These are phyloP conservation scores for Sprattus sprattus DNA, from an alignment of 2,113 vertebrate species.

Conservation along the genomic window DNA sequence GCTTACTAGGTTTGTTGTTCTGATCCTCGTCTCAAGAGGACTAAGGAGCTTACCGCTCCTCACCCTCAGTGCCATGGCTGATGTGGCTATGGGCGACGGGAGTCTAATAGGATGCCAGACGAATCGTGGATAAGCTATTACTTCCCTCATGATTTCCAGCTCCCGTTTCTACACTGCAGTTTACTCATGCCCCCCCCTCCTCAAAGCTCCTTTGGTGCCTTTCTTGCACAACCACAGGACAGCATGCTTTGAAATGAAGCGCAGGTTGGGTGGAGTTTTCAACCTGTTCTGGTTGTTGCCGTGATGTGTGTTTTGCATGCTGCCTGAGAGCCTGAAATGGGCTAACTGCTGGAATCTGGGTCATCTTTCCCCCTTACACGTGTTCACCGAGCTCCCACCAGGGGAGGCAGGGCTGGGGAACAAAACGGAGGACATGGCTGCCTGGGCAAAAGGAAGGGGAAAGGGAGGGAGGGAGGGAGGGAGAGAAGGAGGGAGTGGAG, in stretches of 20 bases:
- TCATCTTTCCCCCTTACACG: constrained; percentile 53
- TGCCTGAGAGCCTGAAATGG: constrained; percentile 49
- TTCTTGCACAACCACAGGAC: not conserved
- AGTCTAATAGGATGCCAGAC: constrained; percentile 8
- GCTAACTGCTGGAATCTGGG: constrained; percentile 62
- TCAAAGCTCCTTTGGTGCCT: not conserved
- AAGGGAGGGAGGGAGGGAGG: not conserved
- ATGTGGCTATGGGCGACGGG: not conserved
- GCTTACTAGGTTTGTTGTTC: constrained; percentile 6
- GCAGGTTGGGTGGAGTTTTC: not conserved
- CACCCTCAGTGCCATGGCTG: constrained; percentile 7
- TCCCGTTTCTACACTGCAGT: not conserved
- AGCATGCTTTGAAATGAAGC: not conserved
- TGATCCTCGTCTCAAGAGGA: not conserved
- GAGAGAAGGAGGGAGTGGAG: constrained; percentile 19
- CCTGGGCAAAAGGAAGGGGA: not conserved
- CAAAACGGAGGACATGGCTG: constrained; percentile 38
- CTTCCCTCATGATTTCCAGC: not conserved
- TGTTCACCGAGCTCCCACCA: constrained; percentile 50
- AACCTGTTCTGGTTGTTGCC: not conserved
- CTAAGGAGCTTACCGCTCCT: not conserved
- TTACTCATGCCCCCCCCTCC: not conserved
- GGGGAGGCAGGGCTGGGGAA: constrained; percentile 37
- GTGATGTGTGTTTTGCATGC: constrained; percentile 7
- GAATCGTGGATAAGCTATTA: not conserved